Conservation (phyloP, 1,140 invertebrate genomes). For the Planococcus citri region DNA sequence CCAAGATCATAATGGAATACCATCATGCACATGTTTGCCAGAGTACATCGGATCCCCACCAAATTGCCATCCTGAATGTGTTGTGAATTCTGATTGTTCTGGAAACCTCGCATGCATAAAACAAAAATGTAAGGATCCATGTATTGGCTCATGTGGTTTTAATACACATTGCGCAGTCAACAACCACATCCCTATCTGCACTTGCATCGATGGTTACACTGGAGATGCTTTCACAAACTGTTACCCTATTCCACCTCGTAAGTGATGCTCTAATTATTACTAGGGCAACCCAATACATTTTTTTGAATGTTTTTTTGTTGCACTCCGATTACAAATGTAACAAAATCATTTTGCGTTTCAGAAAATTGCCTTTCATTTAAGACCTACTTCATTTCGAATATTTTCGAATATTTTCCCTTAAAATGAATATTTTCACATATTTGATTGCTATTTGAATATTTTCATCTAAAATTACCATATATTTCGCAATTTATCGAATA, state of each 20-base stretch:
- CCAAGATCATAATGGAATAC: conserved; percentile 37
- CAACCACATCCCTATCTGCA: conserved; percentile 44
- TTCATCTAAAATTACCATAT: too few relatives aligned
- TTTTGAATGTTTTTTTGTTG: too few relatives aligned
- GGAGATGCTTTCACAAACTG: conserved; percentile 48
- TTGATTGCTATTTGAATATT: too few relatives aligned
- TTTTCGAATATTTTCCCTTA: too few relatives aligned
- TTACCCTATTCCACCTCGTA: conserved; percentile 34
- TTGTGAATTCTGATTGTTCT: conserved; percentile 57
- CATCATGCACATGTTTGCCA: conserved; percentile 42
- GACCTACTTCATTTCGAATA: too few relatives aligned
- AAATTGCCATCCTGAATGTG: conserved; percentile 57
- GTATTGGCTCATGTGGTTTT: conserved; percentile 55
- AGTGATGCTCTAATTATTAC: too few relatives aligned
- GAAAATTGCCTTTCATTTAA: too few relatives aligned
- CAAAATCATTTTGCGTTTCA: too few relatives aligned
- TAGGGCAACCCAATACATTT: too few relatives aligned
- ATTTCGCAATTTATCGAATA: too few relatives aligned
- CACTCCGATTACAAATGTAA: too few relatives aligned
- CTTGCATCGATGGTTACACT: conserved; percentile 41
- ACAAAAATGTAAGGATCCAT: conserved; percentile 58
- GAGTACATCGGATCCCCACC: conserved; percentile 51
- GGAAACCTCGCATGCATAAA: conserved; percentile 55
- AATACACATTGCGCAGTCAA: conserved; percentile 44
- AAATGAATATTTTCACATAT: too few relatives aligned